A percentile compares a stretch with the other conserved stretches of the same genome.
Evolutionary conservation across 2,888 invertebrate species (phyloP).

Genomic region (Nemoura dubitans): DNA sequence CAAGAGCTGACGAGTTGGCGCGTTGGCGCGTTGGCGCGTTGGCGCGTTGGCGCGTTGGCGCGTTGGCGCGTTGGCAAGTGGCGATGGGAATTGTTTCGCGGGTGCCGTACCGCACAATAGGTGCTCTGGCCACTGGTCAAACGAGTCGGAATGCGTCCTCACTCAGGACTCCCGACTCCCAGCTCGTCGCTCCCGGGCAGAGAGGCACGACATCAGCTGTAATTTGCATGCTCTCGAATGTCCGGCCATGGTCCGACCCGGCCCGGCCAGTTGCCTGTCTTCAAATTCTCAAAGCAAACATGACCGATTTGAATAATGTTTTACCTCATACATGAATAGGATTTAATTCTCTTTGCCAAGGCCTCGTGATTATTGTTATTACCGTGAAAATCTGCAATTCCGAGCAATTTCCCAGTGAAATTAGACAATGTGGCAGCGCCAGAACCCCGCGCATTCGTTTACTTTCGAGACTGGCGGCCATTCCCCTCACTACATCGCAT

Average conservation of each 20-base stretch:
- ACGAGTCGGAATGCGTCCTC: not conserved
- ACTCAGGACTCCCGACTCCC: not conserved
- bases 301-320: slow-evolving; percentile 23
- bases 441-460: not conserved
- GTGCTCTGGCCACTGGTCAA: not conserved
- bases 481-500: not conserved
- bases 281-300: slow-evolving; percentile 5
- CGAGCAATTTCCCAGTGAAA: not conserved
- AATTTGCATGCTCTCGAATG: slow-evolving; percentile 8
- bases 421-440: not conserved
- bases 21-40: too few relatives aligned
- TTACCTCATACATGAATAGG: slow-evolving; percentile 17
- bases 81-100: not conserved
- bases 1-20: not conserved
- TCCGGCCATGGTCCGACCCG: too few relatives aligned
- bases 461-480: not conserved
- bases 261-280: slow-evolving; percentile 14
- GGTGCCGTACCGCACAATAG: not conserved
- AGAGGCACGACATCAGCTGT: not conserved
- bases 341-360: slow-evolving; percentile 15
- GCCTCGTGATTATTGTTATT: slow-evolving; percentile 7
- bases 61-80: not conserved
- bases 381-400: slow-evolving; percentile 7
- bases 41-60: too few relatives aligned
- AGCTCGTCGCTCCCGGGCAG: not conserved